phyloP scores from a whole-genome alignment of 2,113 vertebrate species.

The Axis porcinus region DNA sequence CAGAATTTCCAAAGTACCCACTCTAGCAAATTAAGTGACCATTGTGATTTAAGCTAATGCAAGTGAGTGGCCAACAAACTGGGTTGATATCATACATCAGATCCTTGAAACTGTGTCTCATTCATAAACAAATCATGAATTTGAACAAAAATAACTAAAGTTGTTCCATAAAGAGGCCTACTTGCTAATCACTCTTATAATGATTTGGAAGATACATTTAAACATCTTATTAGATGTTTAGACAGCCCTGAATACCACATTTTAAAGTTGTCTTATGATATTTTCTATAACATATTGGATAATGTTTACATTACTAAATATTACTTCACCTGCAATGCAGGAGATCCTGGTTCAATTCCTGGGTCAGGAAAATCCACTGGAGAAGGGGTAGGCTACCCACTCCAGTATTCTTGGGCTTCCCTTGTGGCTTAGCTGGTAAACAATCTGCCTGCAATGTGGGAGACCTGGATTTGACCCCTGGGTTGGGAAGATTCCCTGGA shows the following conservation, averaged over 20 bases:
- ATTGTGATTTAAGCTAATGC: slow-evolving; percentile 3
- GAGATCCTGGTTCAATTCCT: background rate
- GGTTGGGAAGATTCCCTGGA: background rate
- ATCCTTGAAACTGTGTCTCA: background rate
- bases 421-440: background rate
- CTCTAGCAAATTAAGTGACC: background rate
- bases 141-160: background rate
- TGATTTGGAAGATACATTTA: background rate
- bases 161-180: background rate
- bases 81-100: background rate
- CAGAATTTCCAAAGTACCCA: background rate
- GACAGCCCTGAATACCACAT: background rate
- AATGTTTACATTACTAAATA: background rate
- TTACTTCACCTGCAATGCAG: background rate
- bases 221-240: background rate
- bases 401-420: background rate
- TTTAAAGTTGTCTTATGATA: background rate
- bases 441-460: background rate
- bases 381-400: background rate
- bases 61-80: background rate
- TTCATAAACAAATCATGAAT: background rate
- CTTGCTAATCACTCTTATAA: background rate
- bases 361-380: background rate
- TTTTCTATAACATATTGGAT: background rate
- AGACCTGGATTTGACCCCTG: background rate